These are phyloP conservation scores for Darevskia mixta DNA, from an alignment of 2,797 vertebrate species.

Conservation along the genomic window DNA sequence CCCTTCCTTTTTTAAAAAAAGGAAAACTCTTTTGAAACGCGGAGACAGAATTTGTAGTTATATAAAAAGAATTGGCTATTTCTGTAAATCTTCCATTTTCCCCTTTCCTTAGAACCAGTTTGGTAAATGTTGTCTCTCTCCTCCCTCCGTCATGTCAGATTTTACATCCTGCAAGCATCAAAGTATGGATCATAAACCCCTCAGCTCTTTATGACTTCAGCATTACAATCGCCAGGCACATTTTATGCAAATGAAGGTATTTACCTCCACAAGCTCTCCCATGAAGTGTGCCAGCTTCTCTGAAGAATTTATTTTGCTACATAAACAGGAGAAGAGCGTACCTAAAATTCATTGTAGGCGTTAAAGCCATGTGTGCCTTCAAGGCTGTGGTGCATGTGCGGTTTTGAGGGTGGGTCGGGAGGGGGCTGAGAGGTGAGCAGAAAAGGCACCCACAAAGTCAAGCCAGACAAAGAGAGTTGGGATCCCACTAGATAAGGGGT, in stretches of 20 bases:
- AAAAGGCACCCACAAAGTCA: background rate
- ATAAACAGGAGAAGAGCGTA: conserved; percentile 67
- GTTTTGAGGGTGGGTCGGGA: background rate
- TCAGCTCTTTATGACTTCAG: conserved; percentile 74
- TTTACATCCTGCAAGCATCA: conserved; percentile 72
- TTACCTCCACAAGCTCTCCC: conserved; percentile 77
- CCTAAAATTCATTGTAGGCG: conserved; percentile 59
- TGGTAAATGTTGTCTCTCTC: conserved; percentile 64
- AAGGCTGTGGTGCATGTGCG: too few relatives aligned
- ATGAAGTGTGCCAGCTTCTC: conserved; percentile 73
- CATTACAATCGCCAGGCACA: conserved; percentile 72
- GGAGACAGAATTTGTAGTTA: conserved; percentile 28
- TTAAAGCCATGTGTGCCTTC: conserved; percentile 8
- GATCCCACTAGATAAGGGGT: too few relatives aligned
- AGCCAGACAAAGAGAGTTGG: background rate
- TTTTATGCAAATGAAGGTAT: conserved; percentile 75
- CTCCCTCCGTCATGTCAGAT: conserved; percentile 50
- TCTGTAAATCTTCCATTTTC: conserved; percentile 40
- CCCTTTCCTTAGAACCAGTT: conserved; percentile 58
- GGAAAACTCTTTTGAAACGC: conserved; percentile 26
- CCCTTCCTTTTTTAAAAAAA: conserved; percentile 22
- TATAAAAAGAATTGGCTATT: background rate
- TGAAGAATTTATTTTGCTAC: conserved; percentile 71
- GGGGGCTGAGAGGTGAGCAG: background rate
- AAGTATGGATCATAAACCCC: conserved; percentile 74